Conservation (phyloP, 2,797 vertebrate genomes). For the Oophaga sylvatica region DNA sequence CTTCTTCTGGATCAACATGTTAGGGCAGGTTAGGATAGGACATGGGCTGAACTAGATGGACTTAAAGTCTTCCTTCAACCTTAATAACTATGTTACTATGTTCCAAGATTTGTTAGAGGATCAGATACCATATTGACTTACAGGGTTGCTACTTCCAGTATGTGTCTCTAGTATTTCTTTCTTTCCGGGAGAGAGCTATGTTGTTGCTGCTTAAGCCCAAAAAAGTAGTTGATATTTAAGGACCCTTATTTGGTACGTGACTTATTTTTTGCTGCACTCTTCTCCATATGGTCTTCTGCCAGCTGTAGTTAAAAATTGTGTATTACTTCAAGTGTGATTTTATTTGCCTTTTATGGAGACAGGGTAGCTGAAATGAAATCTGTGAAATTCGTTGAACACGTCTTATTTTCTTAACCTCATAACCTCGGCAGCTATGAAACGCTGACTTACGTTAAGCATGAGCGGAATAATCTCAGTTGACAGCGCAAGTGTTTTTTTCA, state of each 20-base stretch:
- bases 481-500: conserved; percentile 23
- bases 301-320: not conserved
- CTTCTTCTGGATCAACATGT: too few species aligned
- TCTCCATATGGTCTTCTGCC: not conserved
- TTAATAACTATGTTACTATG: too few species aligned
- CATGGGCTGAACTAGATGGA: too few species aligned
- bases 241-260: not conserved
- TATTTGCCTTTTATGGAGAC: conserved; percentile 12
- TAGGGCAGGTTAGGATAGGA: too few species aligned
- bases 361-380: conserved; percentile 18
- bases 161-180: too few species aligned
- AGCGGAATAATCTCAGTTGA: conserved; percentile 11
- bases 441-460: not conserved
- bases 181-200: too few species aligned
- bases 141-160: too few species aligned
- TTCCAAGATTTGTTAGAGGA: too few species aligned
- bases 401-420: conserved; percentile 20
- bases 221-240: not conserved
- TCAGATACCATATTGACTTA: too few species aligned
- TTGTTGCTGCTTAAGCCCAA: too few species aligned
- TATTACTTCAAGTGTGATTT: not conserved
- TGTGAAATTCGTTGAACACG: conserved; percentile 33
- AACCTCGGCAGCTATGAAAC: conserved; percentile 1
- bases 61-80: too few species aligned
- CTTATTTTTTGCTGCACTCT: not conserved